Base-by-base conservation (phyloP, 2,797 vertebrate genomes). In the Macroramphosus scolopax region DNA sequence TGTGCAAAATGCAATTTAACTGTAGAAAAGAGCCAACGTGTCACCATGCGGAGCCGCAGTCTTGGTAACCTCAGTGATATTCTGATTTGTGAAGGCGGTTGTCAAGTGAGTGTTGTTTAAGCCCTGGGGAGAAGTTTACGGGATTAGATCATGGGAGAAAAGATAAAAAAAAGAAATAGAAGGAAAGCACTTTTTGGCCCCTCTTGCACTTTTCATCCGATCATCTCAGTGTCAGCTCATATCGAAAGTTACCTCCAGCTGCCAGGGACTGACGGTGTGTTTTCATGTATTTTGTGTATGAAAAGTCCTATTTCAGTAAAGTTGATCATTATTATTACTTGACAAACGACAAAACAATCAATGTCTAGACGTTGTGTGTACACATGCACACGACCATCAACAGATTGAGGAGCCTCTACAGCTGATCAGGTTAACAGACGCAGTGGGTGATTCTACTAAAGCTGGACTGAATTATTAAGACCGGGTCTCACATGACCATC, bases 391-490 rank as follows among this genome's bases (percentile, higher is more conserved):
- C n/a, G n/a, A n/a, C n/a, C n/a, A n/a, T n/a, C n/a, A n/a, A n/a
- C n/a, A n/a, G n/a, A n/a, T n/a, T n/a, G n/a, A n/a, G n/a, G n/a
- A 29, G 37, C 20, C 24, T 71, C 63, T 57, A 56, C 68, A 54
- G 45, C 41, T 72, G 61, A 71, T 68, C 51, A 44, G 56, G 51
- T 66, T 51, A 12, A 66, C 52, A 22, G 22, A 63, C 53, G 33
- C 57, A 31, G 24, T 30, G 15, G 67, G 51, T 49, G 49, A 76
- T 55, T 12, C 28, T 37, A 35, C 29, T n/a, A 25, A 46, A 28
- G 25, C 35, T 46, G 26, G 45, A 71, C 75, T 89, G 49, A 88
- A 90, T 91, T 86, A 90, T 88, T 88, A 60, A 89, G 54, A 42
- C 29, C 4, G 26, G 50, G 56, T 78, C 77, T 88, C 84, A 46